These are phyloP conservation scores for Zapus hudsonius DNA, from an alignment of 2,113 vertebrate genomes.

Conservation along the genomic window DNA sequence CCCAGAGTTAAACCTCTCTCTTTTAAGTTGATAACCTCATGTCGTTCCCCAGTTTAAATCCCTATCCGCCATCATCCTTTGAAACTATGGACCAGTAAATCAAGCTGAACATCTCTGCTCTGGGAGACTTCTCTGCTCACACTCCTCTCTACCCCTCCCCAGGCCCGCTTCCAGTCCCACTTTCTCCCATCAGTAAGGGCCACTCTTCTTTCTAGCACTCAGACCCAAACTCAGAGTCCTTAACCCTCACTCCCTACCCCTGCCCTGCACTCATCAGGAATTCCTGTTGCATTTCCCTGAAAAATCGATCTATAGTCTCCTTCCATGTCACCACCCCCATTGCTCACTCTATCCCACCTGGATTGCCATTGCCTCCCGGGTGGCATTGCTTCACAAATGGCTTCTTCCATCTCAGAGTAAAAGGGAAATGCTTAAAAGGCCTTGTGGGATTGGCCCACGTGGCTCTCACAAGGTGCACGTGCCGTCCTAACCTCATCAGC, in stretches of 20 bases:
- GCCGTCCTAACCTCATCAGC: background rate
- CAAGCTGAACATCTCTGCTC: no score
- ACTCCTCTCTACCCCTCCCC: fast-evolving
- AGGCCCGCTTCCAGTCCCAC: fast-evolving
- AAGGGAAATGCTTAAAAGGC: background rate
- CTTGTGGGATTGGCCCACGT: fast-evolving
- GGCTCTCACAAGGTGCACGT: fast-evolving
- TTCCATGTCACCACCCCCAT: background rate
- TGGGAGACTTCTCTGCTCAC: background rate
- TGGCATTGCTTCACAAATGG: no score
- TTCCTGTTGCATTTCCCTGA: background rate
- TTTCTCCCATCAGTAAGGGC: background rate
- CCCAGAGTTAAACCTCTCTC: background rate
- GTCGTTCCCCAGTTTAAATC: background rate
- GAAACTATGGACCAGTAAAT: background rate
- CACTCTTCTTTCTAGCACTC: background rate
- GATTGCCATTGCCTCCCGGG: background rate
- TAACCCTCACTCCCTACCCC: background rate
- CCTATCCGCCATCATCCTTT: background rate
- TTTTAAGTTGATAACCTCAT: background rate
- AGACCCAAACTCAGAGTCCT: background rate
- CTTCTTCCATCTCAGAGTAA: background rate
- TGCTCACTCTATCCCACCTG: background rate
- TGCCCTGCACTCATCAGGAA: background rate
- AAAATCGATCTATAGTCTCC: background rate